Base-by-base conservation (phyloP, 2,888 invertebrate species). In the Suillia variegata region DNA sequence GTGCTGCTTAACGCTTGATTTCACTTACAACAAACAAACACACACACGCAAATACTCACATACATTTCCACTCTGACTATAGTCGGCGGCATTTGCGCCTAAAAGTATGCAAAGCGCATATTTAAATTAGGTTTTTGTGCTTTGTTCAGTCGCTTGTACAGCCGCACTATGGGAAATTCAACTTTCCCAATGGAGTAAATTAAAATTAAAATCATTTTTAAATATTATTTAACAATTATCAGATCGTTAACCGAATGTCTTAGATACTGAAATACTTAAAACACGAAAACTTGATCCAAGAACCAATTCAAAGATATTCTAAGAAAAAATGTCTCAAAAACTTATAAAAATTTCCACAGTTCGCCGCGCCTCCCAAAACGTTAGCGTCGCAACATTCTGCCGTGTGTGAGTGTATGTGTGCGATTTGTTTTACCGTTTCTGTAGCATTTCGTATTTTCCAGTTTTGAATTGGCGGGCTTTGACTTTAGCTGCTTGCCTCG, bases 81-180 rank as follows among this genome's bases (percentile, higher is more conserved):
- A 38, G 15, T 38, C 38, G 38, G 13, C 17, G 45, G 17, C 18
- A 13, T 20, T 45, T 60, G 60, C 62, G 59, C 69, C 66, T 17
- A 66, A 67, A 71, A 70, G 65, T 68, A 69, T 70, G 67, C 70
- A 71, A 56, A 55, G 59, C 60, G 65, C 64, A 69, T 71, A 70
- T 71, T 67, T 66, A 69, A 70, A 71, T 70, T 60, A 54, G 45
- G 54, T 54, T 54, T 54, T 42, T 54, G 42, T 17, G 45, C 15
- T 33, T 38, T 24, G n/a, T n/a, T 20, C 20, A 38, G 47, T 42
- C 33, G n/a, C n/a, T n/a, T n/a, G n/a, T n/a, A n/a, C 49, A 48
- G 24, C 54, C n/a, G n/a, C n/a, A n/a, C n/a, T n/a, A n/a, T n/a
- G n/a, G n/a, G n/a, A n/a, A n/a, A n/a, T n/a, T n/a, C n/a, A n/a